Base-by-base conservation (phyloP, 1,140 invertebrate species). In the Drosophila lini region DNA sequence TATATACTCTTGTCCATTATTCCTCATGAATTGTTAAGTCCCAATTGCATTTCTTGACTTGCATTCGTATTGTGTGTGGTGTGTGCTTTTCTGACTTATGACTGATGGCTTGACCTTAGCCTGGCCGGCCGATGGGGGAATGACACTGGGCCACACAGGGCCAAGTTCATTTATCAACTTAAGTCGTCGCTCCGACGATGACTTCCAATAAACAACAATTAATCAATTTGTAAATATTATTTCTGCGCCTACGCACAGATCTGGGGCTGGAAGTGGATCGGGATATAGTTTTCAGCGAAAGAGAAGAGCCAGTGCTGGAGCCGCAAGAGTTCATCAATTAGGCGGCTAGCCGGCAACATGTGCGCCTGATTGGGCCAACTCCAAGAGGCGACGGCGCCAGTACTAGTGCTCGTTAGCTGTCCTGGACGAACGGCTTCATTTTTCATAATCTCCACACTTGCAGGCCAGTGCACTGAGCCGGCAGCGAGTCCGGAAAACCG, bases 401-500 rank as follows among this genome's bases (percentile, higher is more conserved):
- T 60, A 28, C 19, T 22, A 42, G 22, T 15, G 16, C 65, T 82
- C 69, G 82, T 71, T 79, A 77, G 63, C 65, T 82, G 67, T 78
- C 58, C 63, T 38, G 52, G 13, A 36, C 19, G 32, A 55, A 10
- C 34, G 52, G 52, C 50, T 76, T 78, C 84, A 89, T 89, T 89
- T 89, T 89, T 89, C 84, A 89, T 90, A 84, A 79, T 85, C 75
- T 85, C 78, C 74, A 84, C 74, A 85, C 76, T 76, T 52, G 62
- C 41, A 45, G 47, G 61, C 44, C 58, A 40, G 25, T 38, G 56
- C 63, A 57, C n/a, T 45, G 50, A n/a, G 40, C 25, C 42, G 16
- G 38, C 44, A 28, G 25, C 15, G 58, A 40, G 38, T 47, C 60
- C 74, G 81, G 74, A 81, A 86, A 88, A 77, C 45, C 80, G 73